Evolutionary conservation across 1,140 invertebrate genomes (phyloP).

Genomic region (Platorchestia sp.): DNA sequence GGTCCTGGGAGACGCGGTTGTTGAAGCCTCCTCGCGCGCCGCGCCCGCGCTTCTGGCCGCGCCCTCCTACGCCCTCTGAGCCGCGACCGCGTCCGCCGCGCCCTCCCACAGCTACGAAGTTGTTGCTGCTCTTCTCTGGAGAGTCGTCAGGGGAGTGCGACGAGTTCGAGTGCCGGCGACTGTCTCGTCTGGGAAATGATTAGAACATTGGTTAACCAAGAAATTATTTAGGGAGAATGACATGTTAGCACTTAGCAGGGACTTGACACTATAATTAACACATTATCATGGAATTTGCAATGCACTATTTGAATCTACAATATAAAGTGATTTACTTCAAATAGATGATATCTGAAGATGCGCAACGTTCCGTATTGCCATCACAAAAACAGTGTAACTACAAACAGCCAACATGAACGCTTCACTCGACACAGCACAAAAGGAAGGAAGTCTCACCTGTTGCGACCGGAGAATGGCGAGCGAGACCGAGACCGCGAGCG

Average conservation of each 20-base stretch:
- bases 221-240: no score
- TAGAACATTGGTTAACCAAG: no score
- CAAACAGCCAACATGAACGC: no score
- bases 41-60: slow-evolving; percentile 54
- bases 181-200: slow-evolving; percentile 55
- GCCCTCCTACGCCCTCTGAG: slow-evolving; percentile 58
- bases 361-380: background rate
- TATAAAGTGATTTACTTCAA: background rate
- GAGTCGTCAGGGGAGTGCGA: slow-evolving; percentile 68
- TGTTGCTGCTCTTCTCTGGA: slow-evolving; percentile 69
- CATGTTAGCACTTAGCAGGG: no score
- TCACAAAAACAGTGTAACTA: background rate
- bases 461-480: slow-evolving; percentile 70
- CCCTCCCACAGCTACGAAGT: slow-evolving; percentile 60
- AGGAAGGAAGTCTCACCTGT: background rate
- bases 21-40: slow-evolving; percentile 11
- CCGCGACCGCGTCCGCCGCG: slow-evolving; percentile 59
- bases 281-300: background rate
- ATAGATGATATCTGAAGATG: background rate
- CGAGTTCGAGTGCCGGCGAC: slow-evolving; percentile 55
- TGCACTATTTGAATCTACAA: background rate
- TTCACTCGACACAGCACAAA: background rate
- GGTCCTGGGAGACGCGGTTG: slow-evolving; percentile 69
- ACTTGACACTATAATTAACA: no score
- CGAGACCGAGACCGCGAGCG: slow-evolving; percentile 70